Percentiles rank a stretch among this genome's conserved stretches.
Evolutionary conservation across 2,113 vertebrate species (phyloP).

Genomic region (Megaceryle torquata): DNA sequence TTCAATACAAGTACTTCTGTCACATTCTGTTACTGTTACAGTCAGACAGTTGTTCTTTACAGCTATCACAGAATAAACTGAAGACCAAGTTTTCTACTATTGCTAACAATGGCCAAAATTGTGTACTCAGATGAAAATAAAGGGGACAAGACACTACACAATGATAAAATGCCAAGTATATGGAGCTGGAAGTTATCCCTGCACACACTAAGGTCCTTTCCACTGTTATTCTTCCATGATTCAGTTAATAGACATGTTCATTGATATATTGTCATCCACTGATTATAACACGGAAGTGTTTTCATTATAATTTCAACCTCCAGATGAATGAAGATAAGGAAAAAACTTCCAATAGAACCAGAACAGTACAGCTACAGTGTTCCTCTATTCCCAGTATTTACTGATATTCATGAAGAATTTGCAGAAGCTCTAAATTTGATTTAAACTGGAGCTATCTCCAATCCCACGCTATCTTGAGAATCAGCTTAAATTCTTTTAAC

Average conservation of each 20-base stretch:
- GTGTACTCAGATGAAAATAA: neutral
- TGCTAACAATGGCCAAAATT: neutral
- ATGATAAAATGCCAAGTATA: neutral
- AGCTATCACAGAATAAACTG: neutral
- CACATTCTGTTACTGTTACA: neutral
- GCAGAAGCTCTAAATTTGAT: neutral
- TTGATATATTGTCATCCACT: rapidly evolving
- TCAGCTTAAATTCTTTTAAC: neutral
- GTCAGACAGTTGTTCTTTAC: neutral
- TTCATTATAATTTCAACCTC: neutral
- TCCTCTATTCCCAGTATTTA: neutral
- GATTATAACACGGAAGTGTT: neutral
- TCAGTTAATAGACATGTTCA: neutral
- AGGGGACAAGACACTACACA: neutral
- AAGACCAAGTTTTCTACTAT: neutral
- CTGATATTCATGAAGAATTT: neutral
- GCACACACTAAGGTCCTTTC: neutral
- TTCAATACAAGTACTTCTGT: neutral
- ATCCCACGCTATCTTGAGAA: neutral
- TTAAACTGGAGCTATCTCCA: neutral
- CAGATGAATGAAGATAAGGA: neutral
- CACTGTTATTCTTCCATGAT: neutral
- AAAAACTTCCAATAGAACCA: neutral
- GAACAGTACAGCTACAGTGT: neutral
- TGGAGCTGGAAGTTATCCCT: neutral